A percentile compares a stretch with the other conserved stretches of the same genome.
phyloP scores from a whole-genome alignment of 2,888 invertebrate species.

The Campoplex capitator region DNA sequence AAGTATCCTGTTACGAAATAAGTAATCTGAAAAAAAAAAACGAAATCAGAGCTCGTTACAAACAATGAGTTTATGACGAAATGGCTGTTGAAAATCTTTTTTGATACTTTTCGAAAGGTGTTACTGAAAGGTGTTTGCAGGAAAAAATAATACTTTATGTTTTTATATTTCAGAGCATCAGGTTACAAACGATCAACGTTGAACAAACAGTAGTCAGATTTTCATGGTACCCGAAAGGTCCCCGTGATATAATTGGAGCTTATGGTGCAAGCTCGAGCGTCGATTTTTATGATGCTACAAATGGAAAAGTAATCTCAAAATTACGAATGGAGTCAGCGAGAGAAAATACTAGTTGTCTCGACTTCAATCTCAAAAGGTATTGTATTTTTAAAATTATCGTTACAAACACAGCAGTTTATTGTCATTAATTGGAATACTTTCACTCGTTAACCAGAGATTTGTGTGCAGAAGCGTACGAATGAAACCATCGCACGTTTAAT shows the following conservation, averaged over 20 bases:
- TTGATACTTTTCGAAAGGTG: not conserved
- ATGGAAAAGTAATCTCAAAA: slow-evolving; percentile 74
- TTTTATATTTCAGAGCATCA: slow-evolving; percentile 73
- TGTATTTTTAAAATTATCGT: not conserved
- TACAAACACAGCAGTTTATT: not conserved
- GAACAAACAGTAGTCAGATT: slow-evolving; percentile 79
- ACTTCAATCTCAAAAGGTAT: slow-evolving; percentile 82
- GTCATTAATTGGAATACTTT: not conserved
- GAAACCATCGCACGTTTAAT: not conserved
- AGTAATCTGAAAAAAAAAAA: too few species aligned
- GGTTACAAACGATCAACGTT: slow-evolving; percentile 76
- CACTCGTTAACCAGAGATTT: not conserved
- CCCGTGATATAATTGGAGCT: slow-evolving; percentile 79
- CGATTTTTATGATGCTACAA: slow-evolving; percentile 78
- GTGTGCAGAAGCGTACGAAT: too few species aligned
- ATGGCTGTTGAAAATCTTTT: not conserved
- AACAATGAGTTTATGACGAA: too few species aligned
- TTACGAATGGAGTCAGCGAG: slow-evolving; percentile 76
- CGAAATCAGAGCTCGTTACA: too few species aligned
- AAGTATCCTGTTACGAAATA: too few species aligned
- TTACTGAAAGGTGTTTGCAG: not conserved
- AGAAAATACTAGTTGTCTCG: slow-evolving; percentile 77
- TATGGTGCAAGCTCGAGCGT: slow-evolving; percentile 79
- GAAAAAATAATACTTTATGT: not conserved
- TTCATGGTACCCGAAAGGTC: slow-evolving; percentile 77